Evolutionary conservation across 2,888 invertebrate genomes (phyloP).

Genomic region (Cyclophora albipunctata): DNA sequence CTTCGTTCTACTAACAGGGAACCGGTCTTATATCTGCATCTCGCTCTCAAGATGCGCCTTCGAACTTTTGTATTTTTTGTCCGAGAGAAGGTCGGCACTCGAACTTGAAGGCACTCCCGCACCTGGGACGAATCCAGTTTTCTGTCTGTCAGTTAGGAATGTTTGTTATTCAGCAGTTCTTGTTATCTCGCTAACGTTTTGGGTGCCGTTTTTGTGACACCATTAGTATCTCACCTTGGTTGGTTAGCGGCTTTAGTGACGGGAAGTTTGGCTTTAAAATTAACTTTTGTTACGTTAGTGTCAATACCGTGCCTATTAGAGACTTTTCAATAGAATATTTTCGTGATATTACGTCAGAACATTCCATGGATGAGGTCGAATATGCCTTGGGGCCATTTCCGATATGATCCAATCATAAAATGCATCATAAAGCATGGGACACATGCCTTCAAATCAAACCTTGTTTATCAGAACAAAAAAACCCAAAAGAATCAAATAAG

Average conservation of each 20-base stretch:
- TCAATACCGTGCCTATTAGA: no score
- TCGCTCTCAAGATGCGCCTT: constrained; percentile 31
- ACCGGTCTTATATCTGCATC: constrained; percentile 34
- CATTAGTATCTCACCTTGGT: no score
- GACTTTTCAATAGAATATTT: no score
- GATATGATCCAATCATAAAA: no score
- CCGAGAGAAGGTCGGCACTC: constrained; percentile 28
- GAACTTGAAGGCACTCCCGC: constrained; percentile 15
- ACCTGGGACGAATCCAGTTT: constrained; percentile 34
- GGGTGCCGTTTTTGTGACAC: neutral
- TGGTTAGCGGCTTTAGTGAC: neutral
- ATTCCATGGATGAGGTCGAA: no score
- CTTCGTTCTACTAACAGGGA: constrained; percentile 37
- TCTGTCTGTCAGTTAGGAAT: constrained; percentile 19
- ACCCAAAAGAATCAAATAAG: no score
- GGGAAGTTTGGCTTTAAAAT: constrained; percentile 7
- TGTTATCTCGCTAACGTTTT: constrained; percentile 18
- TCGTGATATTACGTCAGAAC: no score
- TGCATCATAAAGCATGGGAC: no score
- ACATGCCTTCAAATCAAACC: no score
- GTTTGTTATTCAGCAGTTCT: constrained; percentile 20
- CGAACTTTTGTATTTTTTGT: constrained; percentile 18
- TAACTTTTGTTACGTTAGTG: constrained; percentile 3
- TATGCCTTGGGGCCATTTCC: no score
- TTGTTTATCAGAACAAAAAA: no score